A percentile compares a stretch with the other conserved stretches of the same genome.
These are phyloP conservation scores for Watsonalla cultraria DNA, from an alignment of 2,888 invertebrate genomes.

Conservation along the genomic window DNA sequence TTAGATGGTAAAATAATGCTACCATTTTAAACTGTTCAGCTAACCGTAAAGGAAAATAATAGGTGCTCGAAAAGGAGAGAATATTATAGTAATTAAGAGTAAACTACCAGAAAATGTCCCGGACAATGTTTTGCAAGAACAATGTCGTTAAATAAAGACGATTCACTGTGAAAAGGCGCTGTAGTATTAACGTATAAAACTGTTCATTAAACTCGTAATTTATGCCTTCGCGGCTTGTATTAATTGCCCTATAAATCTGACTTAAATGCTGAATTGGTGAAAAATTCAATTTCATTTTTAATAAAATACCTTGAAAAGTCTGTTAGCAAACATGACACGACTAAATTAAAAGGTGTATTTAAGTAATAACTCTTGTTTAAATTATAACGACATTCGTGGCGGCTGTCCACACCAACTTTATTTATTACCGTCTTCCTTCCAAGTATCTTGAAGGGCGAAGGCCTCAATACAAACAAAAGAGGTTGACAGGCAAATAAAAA, in stretches of 20 bases:
- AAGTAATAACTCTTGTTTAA: conserved; percentile 22
- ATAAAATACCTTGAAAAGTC: conserved; percentile 3
- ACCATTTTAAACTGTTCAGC: conserved; percentile 53
- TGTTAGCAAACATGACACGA: conserved; percentile 15
- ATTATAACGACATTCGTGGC: conserved; percentile 33
- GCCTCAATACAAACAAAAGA: conserved; percentile 46
- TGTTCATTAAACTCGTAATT: conserved; percentile 46
- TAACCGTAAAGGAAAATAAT: conserved; percentile 61
- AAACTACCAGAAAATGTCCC: conserved; percentile 57
- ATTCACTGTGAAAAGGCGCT: conserved; percentile 23
- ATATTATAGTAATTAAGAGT: conserved; percentile 61
- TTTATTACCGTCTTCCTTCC: conserved; percentile 57
- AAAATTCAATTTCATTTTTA: conserved; percentile 16
- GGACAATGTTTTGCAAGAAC: conserved; percentile 47
- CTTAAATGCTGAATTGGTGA: conserved; percentile 27
- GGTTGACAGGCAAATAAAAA: conserved; percentile 64
- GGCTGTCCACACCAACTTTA: conserved; percentile 51
- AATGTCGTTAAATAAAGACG: conserved; percentile 43
- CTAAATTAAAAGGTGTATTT: conserved; percentile 30
- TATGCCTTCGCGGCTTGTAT: conserved; percentile 45
- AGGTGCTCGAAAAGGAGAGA: conserved; percentile 38
- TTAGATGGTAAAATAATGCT: conserved; percentile 49
- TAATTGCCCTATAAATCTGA: conserved; percentile 45
- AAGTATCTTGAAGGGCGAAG: conserved; percentile 44
- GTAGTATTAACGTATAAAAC: conserved; percentile 29